phyloP scores from a whole-genome alignment of 2,113 vertebrate genomes.

The Prolemur simus region DNA sequence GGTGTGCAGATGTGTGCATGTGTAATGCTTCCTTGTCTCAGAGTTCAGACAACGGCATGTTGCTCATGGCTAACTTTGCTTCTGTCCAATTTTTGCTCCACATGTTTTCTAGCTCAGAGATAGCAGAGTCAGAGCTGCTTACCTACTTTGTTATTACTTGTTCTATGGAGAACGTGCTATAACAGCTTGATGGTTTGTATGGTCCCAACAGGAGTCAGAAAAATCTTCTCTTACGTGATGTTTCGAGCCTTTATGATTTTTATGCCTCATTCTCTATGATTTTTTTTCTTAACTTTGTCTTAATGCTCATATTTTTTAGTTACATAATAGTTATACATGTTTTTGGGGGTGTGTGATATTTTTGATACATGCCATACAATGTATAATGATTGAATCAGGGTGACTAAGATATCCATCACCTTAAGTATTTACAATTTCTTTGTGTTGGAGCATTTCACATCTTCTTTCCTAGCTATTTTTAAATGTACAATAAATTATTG shows the following conservation, averaged over 20 bases:
- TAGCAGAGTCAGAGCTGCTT: neutral
- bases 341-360: neutral
- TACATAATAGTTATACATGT: neutral
- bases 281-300: neutral
- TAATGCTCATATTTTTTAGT: neutral
- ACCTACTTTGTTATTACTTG: neutral
- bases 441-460: neutral
- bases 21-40: neutral
- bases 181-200: neutral
- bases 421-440: neutral
- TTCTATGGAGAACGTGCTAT: neutral
- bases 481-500: neutral
- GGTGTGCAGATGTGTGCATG: slow-evolving; percentile 53
- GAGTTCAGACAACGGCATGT: neutral
- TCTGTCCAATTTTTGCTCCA: neutral
- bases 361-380: too few relatives aligned
- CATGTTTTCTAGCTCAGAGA: neutral
- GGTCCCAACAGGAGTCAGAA: neutral
- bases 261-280: neutral
- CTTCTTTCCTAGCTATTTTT: neutral
- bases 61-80: neutral
- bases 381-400: neutral
- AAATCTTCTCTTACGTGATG: neutral
- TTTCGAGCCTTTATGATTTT: neutral
- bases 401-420: neutral